A percentile compares a stretch with the other conserved stretches of the same genome.
These are phyloP conservation scores for Salminus brasiliensis DNA, from an alignment of 2,113 vertebrate species.

Conservation along the genomic window DNA sequence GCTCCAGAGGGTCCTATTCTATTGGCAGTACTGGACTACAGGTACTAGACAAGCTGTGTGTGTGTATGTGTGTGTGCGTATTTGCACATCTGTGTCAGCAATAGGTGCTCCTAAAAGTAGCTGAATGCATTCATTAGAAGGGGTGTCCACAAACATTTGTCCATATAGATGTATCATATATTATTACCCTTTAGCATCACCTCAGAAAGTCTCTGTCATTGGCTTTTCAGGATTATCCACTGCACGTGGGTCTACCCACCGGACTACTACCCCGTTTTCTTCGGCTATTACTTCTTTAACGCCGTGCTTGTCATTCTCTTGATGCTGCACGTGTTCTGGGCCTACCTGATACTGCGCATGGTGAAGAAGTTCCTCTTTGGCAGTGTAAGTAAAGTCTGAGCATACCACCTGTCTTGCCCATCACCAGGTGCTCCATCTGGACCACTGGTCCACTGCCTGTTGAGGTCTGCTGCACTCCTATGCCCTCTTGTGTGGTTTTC, in stretches of 20 bases:
- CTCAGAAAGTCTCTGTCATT: neutral
- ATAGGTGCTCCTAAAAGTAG: no score
- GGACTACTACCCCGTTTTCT: constrained; percentile 80
- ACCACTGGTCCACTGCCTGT: no score
- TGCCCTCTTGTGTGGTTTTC: neutral
- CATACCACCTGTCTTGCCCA: neutral
- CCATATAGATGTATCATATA: no score
- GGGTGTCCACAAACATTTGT: no score
- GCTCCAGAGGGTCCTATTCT: no score
- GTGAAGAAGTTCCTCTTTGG: constrained; percentile 83
- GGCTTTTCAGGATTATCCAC: constrained; percentile 86
- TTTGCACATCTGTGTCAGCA: no score
- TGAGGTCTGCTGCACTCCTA: no score
- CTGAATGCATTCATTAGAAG: no score
- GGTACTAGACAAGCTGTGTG: no score
- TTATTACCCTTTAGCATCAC: neutral
- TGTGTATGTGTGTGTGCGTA: no score
- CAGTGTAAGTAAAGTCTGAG: constrained; percentile 76
- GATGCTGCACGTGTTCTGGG: constrained; percentile 91
- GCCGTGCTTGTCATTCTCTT: constrained; percentile 83
- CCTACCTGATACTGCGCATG: constrained; percentile 86
- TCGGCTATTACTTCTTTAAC: constrained; percentile 92
- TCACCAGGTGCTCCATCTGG: no score
- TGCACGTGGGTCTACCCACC: constrained; percentile 84
- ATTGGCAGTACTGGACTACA: no score